Base-by-base conservation (phyloP, 2,888 invertebrate species). In the Erebia aethiops region DNA sequence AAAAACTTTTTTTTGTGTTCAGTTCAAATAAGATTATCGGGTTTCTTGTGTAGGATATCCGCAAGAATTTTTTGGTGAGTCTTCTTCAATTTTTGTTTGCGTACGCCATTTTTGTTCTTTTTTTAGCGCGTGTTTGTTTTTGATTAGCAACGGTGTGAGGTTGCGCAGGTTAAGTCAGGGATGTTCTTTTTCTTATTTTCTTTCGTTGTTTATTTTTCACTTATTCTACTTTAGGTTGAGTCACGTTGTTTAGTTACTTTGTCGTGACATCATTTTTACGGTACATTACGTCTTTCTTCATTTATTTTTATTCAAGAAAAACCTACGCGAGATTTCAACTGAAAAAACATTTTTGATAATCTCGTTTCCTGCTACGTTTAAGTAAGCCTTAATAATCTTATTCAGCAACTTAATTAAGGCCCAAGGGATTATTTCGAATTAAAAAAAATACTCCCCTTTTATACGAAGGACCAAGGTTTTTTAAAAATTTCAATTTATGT, bases 11-110 rank as follows among this genome's bases (percentile, higher is more conserved):
- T 71, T 71, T 87, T 87, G 81, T 82, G 79, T 79, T 71, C 67
- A 85, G 87, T 88, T 89, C 85, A 88, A 89, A 88, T 83, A 87
- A 83, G 85, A 86, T 89, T 90, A 88, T 87, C 89, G 85, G 10
- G 80, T 85, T 87, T 87, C 84, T 83, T 84, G 82, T 84, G 82
- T 84, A 86, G 90, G 89, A 89, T 90, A 89, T 88, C 87, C 85
- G 82, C 81, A 80, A 78, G 81, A 82, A 73, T 67, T 76, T 2
- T 79, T 75, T 73, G 78, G 80, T 81, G 72, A 80, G 79, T 80
- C 76, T 80, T 80, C 75, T 79, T 79, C 54, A 79, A 77, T 78
- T 81, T 77, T 74, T 79, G 74, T 79, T 73, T 54, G 69, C 69
- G 66, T 41, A 21, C 21, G 46, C 62, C 62, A 49, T 62, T 62